Evolutionary conservation across 1,140 invertebrate genomes (phyloP), one percentile per base, ranked within the genome.

Genomic region (Lanistes nyassanus): DNA sequence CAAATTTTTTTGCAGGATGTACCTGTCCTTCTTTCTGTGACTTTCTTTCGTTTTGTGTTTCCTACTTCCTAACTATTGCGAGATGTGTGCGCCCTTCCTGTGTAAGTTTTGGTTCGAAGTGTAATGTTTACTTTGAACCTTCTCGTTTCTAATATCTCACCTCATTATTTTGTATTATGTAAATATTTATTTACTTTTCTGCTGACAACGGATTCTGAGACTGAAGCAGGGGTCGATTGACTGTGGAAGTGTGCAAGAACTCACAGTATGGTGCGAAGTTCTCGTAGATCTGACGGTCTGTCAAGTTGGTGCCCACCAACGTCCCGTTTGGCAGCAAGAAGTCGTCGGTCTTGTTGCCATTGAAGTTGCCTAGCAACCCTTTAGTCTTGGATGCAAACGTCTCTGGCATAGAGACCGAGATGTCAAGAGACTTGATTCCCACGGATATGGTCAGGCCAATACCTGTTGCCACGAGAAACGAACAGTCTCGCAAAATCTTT

Each of bases 351-450:
- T 42, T 31, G n/a, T 55, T 31, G 21, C 75, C 75, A 39, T 76
- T 53, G 56, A 72, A 76, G 51, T 72, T 73, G 6, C 75, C 75
- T 3, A 76, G 36, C 1, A 76, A 51, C n/a, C 75, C 75, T 37
- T 47, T 31, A 23, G 75, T 76, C 3, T 36, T 21, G 11, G 34
- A 26, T 53, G 55, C 31, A 34, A 76, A 76, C 0, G 7, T 56
- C n/a, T 55, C 29, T 2, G 55, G 56, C 29, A 76, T 51, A 9
- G 26, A 36, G 13, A 66, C 66, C 11, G 56, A 53, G 2, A 76
- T 47, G 3, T 66, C 56, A 3, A 76, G 67, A 66, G 68, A 56
- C 39, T 70, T 67, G 23, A 51, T 56, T 21, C 58, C 53, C 19
- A 76, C 67, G 16, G 75, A 69, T 47, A 76, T 70, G n/a, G 67